These are phyloP conservation scores for Hydractinia symbiolongicarpus DNA, from an alignment of 30 jellyfish, hydroid and myxozoan genomes.

Conservation along the genomic window DNA sequence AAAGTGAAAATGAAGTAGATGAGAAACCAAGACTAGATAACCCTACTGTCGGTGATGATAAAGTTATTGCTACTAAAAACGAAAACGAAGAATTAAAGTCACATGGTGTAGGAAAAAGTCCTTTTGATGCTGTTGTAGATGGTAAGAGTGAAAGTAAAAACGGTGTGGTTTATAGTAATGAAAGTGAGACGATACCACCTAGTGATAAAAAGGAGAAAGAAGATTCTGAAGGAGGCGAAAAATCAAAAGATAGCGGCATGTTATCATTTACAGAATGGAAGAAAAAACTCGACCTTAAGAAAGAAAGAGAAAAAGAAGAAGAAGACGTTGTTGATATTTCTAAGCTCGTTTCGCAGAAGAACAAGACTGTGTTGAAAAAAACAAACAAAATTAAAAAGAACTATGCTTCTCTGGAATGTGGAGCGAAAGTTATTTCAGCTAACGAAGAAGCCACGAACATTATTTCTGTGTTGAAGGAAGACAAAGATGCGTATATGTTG, in stretches of 20 bases:
- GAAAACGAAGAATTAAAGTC: no score
- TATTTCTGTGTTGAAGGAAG: conserved; percentile 77
- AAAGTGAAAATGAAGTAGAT: no score
- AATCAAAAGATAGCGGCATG: conserved; percentile 16
- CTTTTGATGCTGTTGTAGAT: background rate
- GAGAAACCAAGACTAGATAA: no score
- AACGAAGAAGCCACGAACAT: conserved; percentile 64
- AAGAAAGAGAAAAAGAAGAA: conserved; percentile 32
- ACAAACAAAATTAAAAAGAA: conserved; percentile 46
- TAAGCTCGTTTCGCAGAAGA: conserved; percentile 10
- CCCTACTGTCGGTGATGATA: no score
- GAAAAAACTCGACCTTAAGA: conserved; percentile 58
- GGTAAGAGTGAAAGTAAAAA: background rate
- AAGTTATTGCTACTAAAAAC: no score
- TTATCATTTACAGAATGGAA: conserved; percentile 80
- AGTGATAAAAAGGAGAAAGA: background rate
- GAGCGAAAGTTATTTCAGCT: conserved; percentile 90
- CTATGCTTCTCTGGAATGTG: conserved; percentile 94
- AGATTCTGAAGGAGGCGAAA: background rate
- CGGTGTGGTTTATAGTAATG: background rate
- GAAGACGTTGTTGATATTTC: conserved; percentile 11
- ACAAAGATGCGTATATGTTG: conserved; percentile 89
- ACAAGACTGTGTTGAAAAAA: conserved; percentile 25
- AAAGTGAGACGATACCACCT: background rate
- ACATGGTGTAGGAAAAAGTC: no score